Conservation (phyloP, 2,888 invertebrate species). For the Tetropium fuscum region DNA sequence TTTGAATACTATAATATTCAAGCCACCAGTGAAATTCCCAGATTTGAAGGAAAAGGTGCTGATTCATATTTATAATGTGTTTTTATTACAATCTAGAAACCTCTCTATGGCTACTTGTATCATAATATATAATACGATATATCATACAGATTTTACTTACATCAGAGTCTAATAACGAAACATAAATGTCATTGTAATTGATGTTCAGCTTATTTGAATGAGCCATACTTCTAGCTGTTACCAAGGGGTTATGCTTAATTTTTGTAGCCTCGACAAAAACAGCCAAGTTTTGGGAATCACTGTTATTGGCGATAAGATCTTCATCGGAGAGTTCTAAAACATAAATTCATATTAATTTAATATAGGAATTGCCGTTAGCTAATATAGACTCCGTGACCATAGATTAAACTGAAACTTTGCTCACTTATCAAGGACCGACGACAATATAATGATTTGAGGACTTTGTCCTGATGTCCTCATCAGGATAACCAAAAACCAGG, state of each 20-base stretch:
- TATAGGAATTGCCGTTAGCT: not conserved
- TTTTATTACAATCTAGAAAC: not conserved
- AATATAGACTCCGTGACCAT: too few relatives aligned
- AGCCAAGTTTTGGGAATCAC: constrained; percentile 1
- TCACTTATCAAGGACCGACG: too few relatives aligned
- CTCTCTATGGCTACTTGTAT: not conserved
- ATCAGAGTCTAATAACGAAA: constrained; percentile 54
- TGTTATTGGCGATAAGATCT: constrained; percentile 5
- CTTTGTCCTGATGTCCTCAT: too few relatives aligned
- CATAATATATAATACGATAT: not conserved
- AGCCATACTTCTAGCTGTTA: constrained; percentile 56
- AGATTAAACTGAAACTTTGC: too few relatives aligned
- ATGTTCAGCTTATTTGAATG: constrained; percentile 56
- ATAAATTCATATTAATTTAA: constrained; percentile 10
- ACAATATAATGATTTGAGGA: too few relatives aligned
- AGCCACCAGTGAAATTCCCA: not conserved
- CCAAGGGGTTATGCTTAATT: constrained; percentile 55
- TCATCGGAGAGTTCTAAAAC: constrained; percentile 42
- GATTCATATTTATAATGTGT: not conserved
- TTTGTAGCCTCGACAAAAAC: constrained; percentile 44
- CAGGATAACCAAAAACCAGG: too few relatives aligned
- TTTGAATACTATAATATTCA: not conserved
- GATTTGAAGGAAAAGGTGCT: not conserved
- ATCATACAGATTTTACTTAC: constrained; percentile 43
- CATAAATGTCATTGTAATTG: constrained; percentile 53